Conservation (phyloP, 2,113 vertebrate genomes). For the Ictalurus punctatus region DNA sequence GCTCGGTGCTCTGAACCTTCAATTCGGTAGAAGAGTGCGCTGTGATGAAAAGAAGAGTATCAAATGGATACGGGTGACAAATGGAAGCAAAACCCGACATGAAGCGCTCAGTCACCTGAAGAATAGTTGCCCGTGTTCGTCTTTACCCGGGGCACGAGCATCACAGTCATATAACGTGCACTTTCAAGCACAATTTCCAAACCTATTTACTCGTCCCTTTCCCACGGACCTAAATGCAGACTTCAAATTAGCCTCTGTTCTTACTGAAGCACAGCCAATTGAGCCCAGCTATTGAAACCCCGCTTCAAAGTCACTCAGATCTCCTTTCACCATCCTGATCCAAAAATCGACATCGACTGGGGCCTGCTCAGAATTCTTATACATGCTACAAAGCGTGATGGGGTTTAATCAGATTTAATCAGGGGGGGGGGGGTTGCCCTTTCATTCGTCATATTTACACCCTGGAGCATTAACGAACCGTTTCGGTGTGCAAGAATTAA, state of each 20-base stretch:
- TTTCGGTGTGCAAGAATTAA: neutral
- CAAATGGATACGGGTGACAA: neutral
- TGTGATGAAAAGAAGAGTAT: conserved; percentile 62
- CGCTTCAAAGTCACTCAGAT: neutral
- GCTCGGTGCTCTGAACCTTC: conserved; percentile 87
- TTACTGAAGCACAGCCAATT: neutral
- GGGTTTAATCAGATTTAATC: neutral
- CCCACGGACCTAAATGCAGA: neutral
- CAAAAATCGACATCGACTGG: neutral
- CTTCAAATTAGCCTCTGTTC: neutral
- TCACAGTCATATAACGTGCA: neutral
- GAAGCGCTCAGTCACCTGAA: neutral
- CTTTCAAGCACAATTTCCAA: neutral
- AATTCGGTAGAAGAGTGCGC: conserved; percentile 87
- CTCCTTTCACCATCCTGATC: neutral
- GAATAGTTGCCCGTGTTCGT: neutral
- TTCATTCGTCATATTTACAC: neutral
- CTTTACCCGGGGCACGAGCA: neutral
- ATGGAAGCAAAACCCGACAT: neutral
- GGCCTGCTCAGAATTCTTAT: neutral
- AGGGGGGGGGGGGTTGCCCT: too few species aligned
- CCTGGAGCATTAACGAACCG: neutral
- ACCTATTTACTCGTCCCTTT: neutral
- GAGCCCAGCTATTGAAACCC: neutral
- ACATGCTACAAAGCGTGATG: neutral